A percentile compares a stretch with the other conserved stretches of the same genome.
Conservation (phyloP, 2,888 invertebrate species). For the Sarcophaga subvicina region DNA sequence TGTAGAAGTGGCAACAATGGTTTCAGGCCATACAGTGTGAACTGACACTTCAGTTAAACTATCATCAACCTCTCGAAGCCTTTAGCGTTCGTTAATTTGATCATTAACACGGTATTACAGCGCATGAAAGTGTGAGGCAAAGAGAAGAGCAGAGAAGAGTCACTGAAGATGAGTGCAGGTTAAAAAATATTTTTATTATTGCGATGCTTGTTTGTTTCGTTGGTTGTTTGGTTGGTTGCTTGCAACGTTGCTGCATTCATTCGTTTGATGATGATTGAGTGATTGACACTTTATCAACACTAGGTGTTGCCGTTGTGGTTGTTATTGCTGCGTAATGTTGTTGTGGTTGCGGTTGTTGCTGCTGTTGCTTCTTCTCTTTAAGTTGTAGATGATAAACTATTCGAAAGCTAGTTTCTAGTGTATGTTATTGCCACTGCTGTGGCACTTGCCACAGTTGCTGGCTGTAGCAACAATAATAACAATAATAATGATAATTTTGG, state of each 20-base stretch:
- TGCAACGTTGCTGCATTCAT: constrained; percentile 11
- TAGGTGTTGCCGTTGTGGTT: constrained; percentile 71
- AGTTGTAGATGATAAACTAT: constrained; percentile 40
- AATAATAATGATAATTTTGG: constrained; percentile 55
- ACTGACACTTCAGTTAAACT: constrained; percentile 70
- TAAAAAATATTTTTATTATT: constrained; percentile 54
- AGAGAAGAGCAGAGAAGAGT: neutral
- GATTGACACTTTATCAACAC: constrained; percentile 69
- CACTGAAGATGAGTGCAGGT: constrained; percentile 38
- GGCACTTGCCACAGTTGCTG: constrained; percentile 43
- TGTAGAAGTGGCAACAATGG: constrained; percentile 66
- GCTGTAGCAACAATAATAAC: constrained; percentile 37
- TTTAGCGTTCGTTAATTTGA: constrained; percentile 78
- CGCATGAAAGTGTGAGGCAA: too few species aligned
- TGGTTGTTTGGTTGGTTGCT: neutral
- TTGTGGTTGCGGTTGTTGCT: constrained; percentile 21
- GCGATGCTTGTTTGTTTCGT: constrained; percentile 27
- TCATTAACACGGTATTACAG: constrained; percentile 79
- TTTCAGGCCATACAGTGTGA: constrained; percentile 67
- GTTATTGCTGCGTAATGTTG: constrained; percentile 30
- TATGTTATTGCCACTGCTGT: constrained; percentile 60
- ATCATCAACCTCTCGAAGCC: constrained; percentile 71
- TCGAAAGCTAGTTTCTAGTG: constrained; percentile 46
- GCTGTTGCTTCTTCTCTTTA: constrained; percentile 22
- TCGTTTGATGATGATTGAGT: constrained; percentile 62